These are phyloP conservation scores for Drosophila pseudoananassae DNA, from an alignment of 1,140 invertebrate genomes.

Conservation along the genomic window DNA sequence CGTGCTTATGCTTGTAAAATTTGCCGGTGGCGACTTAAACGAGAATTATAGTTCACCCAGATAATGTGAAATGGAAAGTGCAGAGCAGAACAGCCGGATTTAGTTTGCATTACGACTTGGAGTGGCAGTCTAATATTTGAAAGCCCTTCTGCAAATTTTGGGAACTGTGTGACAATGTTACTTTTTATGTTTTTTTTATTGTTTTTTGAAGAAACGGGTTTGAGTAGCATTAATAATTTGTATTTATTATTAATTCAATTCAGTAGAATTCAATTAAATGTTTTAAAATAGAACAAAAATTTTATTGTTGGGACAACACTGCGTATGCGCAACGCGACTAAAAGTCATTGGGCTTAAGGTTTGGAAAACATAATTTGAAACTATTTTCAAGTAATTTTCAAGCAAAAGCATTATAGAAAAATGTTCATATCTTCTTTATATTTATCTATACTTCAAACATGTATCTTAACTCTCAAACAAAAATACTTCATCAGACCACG, in stretches of 20 bases:
- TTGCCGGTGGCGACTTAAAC: slow-evolving; percentile 60
- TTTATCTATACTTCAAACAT: too few species aligned
- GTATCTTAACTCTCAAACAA: background rate
- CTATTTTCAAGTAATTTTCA: too few species aligned
- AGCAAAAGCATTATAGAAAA: too few species aligned
- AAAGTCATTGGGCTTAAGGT: too few species aligned
- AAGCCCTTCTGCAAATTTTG: slow-evolving; percentile 12
- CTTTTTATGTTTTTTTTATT: background rate
- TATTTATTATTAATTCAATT: too few species aligned
- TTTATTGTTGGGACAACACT: background rate
- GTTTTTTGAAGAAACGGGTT: background rate
- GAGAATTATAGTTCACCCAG: slow-evolving; percentile 62
- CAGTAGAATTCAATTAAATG: background rate
- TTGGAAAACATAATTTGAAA: too few species aligned
- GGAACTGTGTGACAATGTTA: slow-evolving; percentile 8
- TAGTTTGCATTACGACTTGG: slow-evolving; percentile 66
- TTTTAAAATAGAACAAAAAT: too few species aligned
- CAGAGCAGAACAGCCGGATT: slow-evolving; percentile 44
- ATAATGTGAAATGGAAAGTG: slow-evolving; percentile 78
- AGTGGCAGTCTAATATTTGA: slow-evolving; percentile 38
- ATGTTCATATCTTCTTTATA: too few species aligned
- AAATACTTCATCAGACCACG: background rate
- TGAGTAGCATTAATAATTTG: background rate
- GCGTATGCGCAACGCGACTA: background rate
- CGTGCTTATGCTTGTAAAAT: slow-evolving; percentile 16